These are phyloP conservation scores for Electrophaes corylata DNA, from an alignment of 2,888 invertebrate species.

Conservation along the genomic window DNA sequence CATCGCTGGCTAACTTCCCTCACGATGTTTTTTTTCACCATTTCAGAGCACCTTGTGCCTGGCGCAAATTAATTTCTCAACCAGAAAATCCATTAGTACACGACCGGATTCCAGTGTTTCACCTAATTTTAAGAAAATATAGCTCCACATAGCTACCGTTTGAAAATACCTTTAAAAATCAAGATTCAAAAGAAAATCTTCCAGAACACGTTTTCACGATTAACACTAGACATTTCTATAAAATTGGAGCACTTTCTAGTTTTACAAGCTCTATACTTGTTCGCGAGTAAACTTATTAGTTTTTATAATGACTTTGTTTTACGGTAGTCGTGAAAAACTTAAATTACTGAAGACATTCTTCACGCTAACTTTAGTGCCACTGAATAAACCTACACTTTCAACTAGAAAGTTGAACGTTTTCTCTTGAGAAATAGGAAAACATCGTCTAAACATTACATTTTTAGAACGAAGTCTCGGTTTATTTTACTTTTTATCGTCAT, in stretches of 20 bases:
- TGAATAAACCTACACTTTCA: constrained; percentile 27
- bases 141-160: background rate
- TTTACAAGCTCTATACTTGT: constrained; percentile 53
- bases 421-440: constrained; percentile 4
- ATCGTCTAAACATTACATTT: background rate
- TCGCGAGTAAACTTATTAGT: constrained; percentile 57
- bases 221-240: constrained; percentile 19
- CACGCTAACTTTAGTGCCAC: constrained; percentile 49
- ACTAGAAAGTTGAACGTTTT: constrained; percentile 18
- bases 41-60: too few species aligned
- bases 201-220: constrained; percentile 18
- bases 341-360: constrained; percentile 48
- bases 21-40: too few species aligned
- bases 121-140: too few species aligned
- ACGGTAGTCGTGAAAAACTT: constrained; percentile 48
- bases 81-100: too few species aligned
- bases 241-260: constrained; percentile 33
- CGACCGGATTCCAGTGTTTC: too few species aligned
- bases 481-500: too few species aligned
- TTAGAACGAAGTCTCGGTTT: background rate
- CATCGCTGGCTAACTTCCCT: too few species aligned
- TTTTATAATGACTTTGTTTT: constrained; percentile 52
- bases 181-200: background rate
- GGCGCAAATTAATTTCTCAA: too few species aligned
- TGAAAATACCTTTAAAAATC: background rate